Evolutionary conservation across 1,140 invertebrate species (phyloP).

Genomic region (Drosophila dunni): DNA sequence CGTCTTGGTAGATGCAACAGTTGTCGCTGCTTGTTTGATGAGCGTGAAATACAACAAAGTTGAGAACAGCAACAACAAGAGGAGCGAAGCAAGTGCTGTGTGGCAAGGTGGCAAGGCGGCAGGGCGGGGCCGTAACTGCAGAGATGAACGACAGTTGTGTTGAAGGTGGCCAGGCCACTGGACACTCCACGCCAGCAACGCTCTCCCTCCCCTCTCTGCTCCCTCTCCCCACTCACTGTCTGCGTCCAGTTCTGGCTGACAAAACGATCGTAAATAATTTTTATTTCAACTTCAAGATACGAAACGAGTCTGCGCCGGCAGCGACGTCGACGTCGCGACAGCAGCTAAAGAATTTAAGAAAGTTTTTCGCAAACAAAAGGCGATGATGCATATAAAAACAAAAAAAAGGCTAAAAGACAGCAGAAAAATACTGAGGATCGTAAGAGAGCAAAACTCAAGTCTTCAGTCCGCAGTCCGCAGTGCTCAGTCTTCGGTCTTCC

Average conservation of each 20-base stretch:
- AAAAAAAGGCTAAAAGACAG: conserved; percentile 13
- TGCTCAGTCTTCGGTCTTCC: conserved; percentile 34
- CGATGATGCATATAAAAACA: conserved; percentile 63
- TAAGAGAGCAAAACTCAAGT: conserved; percentile 23
- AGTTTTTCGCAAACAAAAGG: conserved; percentile 80
- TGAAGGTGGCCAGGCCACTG: conserved; percentile 53
- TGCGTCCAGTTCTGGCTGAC: conserved; percentile 74
- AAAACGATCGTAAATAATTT: conserved; percentile 83
- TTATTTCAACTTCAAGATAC: conserved; percentile 81
- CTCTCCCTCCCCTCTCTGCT: background rate
- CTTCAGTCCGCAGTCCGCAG: background rate
- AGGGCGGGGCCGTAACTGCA: conserved; percentile 21
- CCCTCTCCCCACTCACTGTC: conserved; percentile 15
- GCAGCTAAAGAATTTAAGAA: conserved; percentile 74
- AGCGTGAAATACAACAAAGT: conserved; percentile 79
- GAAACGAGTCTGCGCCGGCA: conserved; percentile 69
- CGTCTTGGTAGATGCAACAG: conserved; percentile 60
- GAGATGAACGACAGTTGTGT: conserved; percentile 56
- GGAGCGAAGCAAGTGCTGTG: conserved; percentile 51
- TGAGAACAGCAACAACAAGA: conserved; percentile 58
- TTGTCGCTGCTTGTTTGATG: conserved; percentile 76
- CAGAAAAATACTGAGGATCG: background rate
- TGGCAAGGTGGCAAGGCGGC: conserved; percentile 34
- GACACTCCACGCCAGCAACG: conserved; percentile 22
- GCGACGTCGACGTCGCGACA: conserved; percentile 21